A percentile compares a stretch with the other conserved stretches of the same genome.
phyloP scores from a whole-genome alignment of 2,113 vertebrate genomes.

The Dunckerocampus dactyliophorus region DNA sequence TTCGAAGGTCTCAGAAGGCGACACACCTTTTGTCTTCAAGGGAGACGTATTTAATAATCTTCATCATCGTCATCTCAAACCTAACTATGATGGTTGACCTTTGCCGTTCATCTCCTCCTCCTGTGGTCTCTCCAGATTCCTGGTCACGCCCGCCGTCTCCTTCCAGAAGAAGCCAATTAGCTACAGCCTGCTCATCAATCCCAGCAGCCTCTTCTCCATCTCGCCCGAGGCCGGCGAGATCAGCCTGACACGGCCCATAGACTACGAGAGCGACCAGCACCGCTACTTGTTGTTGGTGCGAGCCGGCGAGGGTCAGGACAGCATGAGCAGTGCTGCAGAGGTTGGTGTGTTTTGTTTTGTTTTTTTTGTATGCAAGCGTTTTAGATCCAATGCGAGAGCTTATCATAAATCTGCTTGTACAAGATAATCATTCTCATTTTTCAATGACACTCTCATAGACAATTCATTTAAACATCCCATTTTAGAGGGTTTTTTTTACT shows the following conservation, averaged over 20 bases:
- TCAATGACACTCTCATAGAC: no score
- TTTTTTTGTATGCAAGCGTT: neutral
- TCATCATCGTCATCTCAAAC: no score
- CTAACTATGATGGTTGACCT: no score
- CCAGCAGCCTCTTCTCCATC: constrained; percentile 81
- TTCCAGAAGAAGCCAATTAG: constrained; percentile 82
- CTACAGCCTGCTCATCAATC: constrained; percentile 84
- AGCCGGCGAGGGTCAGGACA: constrained; percentile 74
- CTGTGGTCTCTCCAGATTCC: constrained; percentile 69
- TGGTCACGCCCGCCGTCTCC: constrained; percentile 78
- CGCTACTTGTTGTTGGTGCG: constrained; percentile 78
- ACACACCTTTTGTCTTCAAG: no score
- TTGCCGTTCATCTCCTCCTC: no score
- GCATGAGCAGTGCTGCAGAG: constrained; percentile 80
- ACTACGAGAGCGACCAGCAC: constrained; percentile 83
- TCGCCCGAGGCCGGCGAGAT: constrained; percentile 73
- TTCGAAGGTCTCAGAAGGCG: no score
- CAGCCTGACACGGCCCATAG: constrained; percentile 76
- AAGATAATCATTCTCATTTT: no score
- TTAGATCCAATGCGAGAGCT: no score
- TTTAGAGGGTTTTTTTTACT: no score
- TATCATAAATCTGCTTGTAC: no score
- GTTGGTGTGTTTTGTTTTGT: constrained; percentile 67
- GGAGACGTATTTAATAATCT: no score
- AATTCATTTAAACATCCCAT: no score